phyloP scores from a whole-genome alignment of 2,113 vertebrate species.

The Panthera tigris region DNA sequence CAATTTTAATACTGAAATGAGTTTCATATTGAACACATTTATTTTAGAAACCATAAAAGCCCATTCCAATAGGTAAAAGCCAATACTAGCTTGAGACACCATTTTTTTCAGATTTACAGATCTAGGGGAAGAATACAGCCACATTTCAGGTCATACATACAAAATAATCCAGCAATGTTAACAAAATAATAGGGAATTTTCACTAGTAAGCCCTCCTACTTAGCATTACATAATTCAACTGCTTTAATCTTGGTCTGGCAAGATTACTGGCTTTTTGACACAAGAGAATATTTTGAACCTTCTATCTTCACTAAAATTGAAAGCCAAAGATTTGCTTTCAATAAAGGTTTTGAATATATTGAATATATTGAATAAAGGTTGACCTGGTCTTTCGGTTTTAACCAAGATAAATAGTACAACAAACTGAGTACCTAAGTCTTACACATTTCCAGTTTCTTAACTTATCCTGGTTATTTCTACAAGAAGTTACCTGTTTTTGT shows the following conservation, averaged over 20 bases:
- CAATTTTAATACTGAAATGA: conserved; percentile 21
- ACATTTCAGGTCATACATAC: background rate
- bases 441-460: background rate
- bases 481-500: conserved; percentile 82
- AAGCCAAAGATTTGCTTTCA: background rate
- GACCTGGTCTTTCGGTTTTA: background rate
- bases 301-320: background rate
- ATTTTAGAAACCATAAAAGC: conserved; percentile 43
- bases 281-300: background rate
- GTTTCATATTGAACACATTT: conserved; percentile 18
- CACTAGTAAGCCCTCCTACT: background rate
- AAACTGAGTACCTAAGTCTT: background rate
- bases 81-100: background rate
- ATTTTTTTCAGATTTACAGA: background rate
- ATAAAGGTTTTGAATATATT: no score
- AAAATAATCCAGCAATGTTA: background rate
- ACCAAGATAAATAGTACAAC: background rate
- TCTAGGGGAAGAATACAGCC: background rate
- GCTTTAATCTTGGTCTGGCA: background rate
- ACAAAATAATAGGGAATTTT: background rate
- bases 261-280: background rate
- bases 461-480: background rate
- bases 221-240: background rate
- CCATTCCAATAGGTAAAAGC: background rate
- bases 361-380: background rate